These are phyloP conservation scores for Neoniphon sammara DNA, from an alignment of 2,797 vertebrate genomes.

Conservation along the genomic window DNA sequence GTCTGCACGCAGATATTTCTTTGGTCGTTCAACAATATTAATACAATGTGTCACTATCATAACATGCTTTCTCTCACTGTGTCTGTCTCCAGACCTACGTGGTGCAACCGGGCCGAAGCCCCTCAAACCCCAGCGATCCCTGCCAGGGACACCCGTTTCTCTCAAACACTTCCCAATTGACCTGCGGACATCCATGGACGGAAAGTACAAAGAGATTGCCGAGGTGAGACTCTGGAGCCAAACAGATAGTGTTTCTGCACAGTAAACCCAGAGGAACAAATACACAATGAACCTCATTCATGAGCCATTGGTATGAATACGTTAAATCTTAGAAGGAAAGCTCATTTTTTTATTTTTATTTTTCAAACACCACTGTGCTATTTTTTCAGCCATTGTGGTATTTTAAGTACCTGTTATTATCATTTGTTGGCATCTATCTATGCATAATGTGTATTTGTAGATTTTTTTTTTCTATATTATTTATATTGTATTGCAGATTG, in stretches of 20 bases:
- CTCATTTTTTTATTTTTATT: background rate
- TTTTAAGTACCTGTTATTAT: background rate
- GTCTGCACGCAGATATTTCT: background rate
- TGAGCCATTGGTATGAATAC: background rate
- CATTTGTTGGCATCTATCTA: background rate
- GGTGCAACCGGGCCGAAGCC: slow-evolving; percentile 80
- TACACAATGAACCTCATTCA: background rate
- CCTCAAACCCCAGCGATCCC: slow-evolving; percentile 89
- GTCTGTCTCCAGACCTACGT: slow-evolving; percentile 82
- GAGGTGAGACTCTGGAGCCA: slow-evolving; percentile 83
- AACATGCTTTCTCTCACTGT: background rate
- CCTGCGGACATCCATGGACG: slow-evolving; percentile 94
- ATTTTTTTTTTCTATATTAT: no score
- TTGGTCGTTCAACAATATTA: background rate
- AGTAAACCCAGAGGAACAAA: background rate
- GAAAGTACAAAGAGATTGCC: slow-evolving; percentile 96
- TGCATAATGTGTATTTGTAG: no score
- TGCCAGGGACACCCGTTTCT: slow-evolving; percentile 88
- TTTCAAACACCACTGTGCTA: background rate
- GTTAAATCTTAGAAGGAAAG: background rate
- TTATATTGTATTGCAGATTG: no score
- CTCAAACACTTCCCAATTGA: slow-evolving; percentile 88
- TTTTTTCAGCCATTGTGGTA: background rate
- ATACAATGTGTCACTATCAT: background rate
- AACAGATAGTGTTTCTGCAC: background rate